phyloP scores from a whole-genome alignment of 2,888 invertebrate genomes.

The Tinea semifulvella region DNA sequence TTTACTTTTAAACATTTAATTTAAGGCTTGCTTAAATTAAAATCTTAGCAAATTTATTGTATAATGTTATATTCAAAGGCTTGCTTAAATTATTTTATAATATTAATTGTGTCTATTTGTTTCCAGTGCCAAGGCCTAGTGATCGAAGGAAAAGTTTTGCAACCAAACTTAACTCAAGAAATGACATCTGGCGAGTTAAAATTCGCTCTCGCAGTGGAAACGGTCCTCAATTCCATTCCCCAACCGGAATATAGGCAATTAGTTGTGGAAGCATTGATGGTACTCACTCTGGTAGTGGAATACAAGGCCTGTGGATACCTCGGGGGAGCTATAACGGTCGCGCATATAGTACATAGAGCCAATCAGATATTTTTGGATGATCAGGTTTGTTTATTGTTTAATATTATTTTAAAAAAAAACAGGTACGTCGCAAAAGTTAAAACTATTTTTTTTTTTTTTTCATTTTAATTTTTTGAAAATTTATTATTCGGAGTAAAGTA shows the following conservation, averaged over 20 bases:
- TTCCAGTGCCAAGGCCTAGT: constrained; percentile 88
- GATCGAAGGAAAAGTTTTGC: constrained; percentile 90
- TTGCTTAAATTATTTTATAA: not conserved
- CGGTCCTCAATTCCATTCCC: constrained; percentile 94
- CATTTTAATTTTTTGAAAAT: too few species aligned
- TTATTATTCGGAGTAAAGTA: too few species aligned
- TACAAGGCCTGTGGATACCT: constrained; percentile 81
- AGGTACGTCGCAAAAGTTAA: too few species aligned
- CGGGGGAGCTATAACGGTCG: constrained; percentile 86
- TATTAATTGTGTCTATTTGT: constrained; percentile 2
- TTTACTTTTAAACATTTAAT: too few species aligned
- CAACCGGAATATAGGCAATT: constrained; percentile 98
- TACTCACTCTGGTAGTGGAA: constrained; percentile 89
- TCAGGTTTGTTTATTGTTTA: constrained; percentile 76
- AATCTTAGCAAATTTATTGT: too few species aligned
- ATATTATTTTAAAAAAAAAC: too few species aligned
- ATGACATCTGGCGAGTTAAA: constrained; percentile 99
- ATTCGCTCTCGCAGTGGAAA: constrained; percentile 97
- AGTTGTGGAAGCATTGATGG: constrained; percentile 97
- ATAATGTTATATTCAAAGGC: too few species aligned
- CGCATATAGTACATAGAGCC: constrained; percentile 91
- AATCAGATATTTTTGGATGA: constrained; percentile 95
- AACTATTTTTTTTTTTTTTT: too few species aligned
- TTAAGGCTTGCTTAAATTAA: too few species aligned
- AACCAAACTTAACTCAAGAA: constrained; percentile 94